phyloP scores from a whole-genome alignment of 2,797 vertebrate species.

The Holocentrus rufus region DNA sequence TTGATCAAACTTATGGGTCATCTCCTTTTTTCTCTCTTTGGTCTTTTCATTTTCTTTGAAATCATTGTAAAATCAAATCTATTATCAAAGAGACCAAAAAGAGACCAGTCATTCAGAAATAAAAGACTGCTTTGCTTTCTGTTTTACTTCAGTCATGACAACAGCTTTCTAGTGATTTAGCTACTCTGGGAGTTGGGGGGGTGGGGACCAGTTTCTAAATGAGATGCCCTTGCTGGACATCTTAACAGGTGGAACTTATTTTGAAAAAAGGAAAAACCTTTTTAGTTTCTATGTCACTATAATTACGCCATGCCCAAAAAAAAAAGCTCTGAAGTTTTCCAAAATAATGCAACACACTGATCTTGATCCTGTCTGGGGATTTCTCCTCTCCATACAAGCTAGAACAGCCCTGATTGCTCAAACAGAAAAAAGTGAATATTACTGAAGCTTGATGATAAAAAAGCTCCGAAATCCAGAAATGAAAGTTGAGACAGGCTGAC shows the following conservation, averaged over 20 bases:
- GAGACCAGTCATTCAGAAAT: no score
- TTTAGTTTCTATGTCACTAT: conserved; percentile 21
- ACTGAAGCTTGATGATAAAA: no score
- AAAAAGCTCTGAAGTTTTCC: not conserved
- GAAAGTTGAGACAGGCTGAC: no score
- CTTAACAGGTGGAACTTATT: not conserved
- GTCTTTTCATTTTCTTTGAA: no score
- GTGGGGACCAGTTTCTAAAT: conserved; percentile 47
- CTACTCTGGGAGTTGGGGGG: no score
- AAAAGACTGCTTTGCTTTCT: no score
- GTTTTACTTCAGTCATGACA: no score
- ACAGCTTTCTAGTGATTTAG: no score
- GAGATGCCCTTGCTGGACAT: not conserved
- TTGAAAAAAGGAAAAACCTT: not conserved
- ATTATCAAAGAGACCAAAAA: not conserved
- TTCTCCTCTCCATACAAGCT: not conserved
- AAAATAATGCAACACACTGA: conserved; percentile 42
- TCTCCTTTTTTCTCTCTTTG: no score
- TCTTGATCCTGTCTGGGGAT: not conserved
- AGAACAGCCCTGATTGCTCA: conserved; percentile 19
- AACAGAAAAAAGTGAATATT: not conserved
- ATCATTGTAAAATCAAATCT: no score
- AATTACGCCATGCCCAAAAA: not conserved
- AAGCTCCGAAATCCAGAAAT: no score
- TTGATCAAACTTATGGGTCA: no score